Conservation (phyloP, 2,888 invertebrate species). For the Ectobius pallidus region DNA sequence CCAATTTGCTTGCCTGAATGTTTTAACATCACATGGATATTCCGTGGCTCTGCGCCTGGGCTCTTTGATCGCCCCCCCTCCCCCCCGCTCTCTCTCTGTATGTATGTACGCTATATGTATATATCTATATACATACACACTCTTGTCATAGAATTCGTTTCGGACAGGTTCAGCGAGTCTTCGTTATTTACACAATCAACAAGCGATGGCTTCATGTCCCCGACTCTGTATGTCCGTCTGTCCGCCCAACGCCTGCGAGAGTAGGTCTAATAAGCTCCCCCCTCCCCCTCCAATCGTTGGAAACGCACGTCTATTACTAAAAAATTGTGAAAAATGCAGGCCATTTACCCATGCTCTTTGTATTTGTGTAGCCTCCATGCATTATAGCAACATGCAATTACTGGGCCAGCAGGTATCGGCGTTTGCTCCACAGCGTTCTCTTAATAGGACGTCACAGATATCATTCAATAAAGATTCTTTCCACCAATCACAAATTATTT, state of each 20-base stretch:
- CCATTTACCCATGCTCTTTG: conserved; percentile 30
- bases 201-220: conserved; percentile 3
- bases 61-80: conserved; percentile 21
- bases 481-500: background rate
- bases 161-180: conserved; percentile 1
- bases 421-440: background rate
- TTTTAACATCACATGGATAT: conserved; percentile 21
- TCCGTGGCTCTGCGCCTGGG: background rate
- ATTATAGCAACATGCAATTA: conserved; percentile 23
- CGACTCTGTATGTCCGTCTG: background rate
- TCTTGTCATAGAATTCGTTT: conserved; percentile 28
- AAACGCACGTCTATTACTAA: conserved; percentile 21
- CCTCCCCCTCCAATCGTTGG: background rate
- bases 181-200: conserved; percentile 29
- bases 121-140: background rate
- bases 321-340: conserved; percentile 28
- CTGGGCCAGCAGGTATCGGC: conserved; percentile 1
- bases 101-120: background rate
- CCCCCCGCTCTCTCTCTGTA: too few relatives aligned
- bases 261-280: background rate
- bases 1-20: conserved; percentile 32
- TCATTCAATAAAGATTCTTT: background rate
- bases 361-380: conserved; percentile 14
- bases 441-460: background rate
- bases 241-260: background rate